Evolutionary conservation across 2,888 invertebrate genomes (phyloP).

Genomic region (Erannis defoliaria): DNA sequence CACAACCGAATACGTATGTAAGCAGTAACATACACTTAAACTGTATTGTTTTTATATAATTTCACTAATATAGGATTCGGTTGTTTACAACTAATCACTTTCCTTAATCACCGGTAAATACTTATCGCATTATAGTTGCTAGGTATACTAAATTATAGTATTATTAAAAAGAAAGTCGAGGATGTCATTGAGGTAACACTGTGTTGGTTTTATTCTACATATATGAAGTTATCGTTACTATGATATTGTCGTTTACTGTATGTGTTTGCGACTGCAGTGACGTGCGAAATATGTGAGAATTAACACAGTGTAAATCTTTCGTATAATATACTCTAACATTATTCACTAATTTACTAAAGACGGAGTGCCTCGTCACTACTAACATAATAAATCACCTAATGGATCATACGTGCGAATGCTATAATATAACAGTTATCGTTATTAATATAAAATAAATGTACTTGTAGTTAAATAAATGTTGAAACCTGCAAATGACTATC

Average conservation of each 20-base stretch:
- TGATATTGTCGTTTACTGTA: constrained; percentile 5
- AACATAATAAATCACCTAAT: constrained; percentile 37
- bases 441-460: constrained; percentile 44
- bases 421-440: constrained; percentile 36
- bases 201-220: constrained; percentile 29
- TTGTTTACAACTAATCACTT: constrained; percentile 18
- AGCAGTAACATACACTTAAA: constrained; percentile 30
- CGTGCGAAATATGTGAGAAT: constrained; percentile 15
- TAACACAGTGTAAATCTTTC: constrained; percentile 37
- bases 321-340: constrained; percentile 18
- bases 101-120: constrained; percentile 26
- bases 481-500: constrained; percentile 49
- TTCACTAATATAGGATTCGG: neutral
- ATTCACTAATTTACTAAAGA: constrained; percentile 13
- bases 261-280: constrained; percentile 17
- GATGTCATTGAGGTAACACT: constrained; percentile 48
- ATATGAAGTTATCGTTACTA: constrained; percentile 5
- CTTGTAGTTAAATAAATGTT: constrained; percentile 48
- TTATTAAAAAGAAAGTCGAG: constrained; percentile 54
- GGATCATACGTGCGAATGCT: constrained; percentile 35
- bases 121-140: constrained; percentile 20
- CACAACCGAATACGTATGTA: constrained; percentile 38
- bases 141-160: constrained; percentile 46
- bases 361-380: constrained; percentile 43
- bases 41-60: constrained; percentile 14